These are phyloP conservation scores for Psettodes erumei DNA, from an alignment of 2,113 vertebrate species.

Conservation along the genomic window DNA sequence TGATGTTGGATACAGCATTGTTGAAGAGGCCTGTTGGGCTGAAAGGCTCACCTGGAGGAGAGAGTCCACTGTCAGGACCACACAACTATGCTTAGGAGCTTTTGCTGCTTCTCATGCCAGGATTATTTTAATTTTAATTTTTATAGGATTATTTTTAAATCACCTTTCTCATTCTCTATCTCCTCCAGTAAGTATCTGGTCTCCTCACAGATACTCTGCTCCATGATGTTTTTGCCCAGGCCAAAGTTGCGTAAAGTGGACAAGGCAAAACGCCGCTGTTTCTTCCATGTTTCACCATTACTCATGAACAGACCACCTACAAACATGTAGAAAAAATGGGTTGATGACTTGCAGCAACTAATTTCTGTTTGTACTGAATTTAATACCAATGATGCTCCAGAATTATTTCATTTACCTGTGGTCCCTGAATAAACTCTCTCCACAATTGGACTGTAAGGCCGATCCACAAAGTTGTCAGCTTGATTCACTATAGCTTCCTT, in stretches of 20 bases:
- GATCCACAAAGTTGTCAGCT: slow-evolving; percentile 80
- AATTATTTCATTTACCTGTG: slow-evolving; percentile 55
- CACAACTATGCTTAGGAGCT: background rate
- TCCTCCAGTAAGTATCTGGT: slow-evolving; percentile 69
- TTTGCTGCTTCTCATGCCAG: background rate
- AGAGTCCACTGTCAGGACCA: background rate
- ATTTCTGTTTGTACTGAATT: too few relatives aligned
- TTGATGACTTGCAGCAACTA: fast-evolving
- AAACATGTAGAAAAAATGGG: background rate
- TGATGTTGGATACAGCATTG: slow-evolving; percentile 86
- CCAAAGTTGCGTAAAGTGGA: slow-evolving; percentile 85
- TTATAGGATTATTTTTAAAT: background rate
- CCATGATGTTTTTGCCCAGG: slow-evolving; percentile 81
- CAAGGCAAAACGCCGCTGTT: slow-evolving; percentile 82
- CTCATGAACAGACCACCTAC: slow-evolving; percentile 76
- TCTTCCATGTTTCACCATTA: slow-evolving; percentile 80
- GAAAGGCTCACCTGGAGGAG: slow-evolving; percentile 81
- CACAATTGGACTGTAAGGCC: slow-evolving; percentile 26
- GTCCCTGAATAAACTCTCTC: slow-evolving; percentile 45
- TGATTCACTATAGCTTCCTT: slow-evolving; percentile 84
- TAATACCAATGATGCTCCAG: too few relatives aligned
- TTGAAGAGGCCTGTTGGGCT: slow-evolving; percentile 84
- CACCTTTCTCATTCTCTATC: slow-evolving; percentile 83
- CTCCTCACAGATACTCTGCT: slow-evolving; percentile 86
- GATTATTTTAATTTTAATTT: too few relatives aligned